Conservation (phyloP, 2,797 vertebrate genomes). For the Gymnoscopelus microlampas region DNA sequence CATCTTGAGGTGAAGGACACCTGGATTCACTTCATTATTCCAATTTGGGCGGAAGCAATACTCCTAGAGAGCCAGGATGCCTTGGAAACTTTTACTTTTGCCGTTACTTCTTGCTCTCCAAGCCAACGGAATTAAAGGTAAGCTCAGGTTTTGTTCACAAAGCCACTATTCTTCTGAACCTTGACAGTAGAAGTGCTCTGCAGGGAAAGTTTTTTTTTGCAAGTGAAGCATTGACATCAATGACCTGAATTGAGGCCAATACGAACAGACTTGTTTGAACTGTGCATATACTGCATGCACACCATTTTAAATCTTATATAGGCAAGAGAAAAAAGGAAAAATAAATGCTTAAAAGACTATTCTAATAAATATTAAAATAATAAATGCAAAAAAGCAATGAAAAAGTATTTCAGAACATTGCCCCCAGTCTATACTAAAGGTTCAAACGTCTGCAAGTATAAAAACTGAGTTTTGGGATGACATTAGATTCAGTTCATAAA, state of each 20-base stretch:
- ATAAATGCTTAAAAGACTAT: neutral
- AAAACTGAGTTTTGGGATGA: no score
- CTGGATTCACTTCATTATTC: constrained; percentile 29
- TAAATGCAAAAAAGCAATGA: no score
- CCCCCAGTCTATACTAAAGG: no score
- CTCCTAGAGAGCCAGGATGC: constrained; percentile 74
- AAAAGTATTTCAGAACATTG: no score
- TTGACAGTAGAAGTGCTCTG: neutral
- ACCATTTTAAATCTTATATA: neutral
- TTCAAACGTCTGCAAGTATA: no score
- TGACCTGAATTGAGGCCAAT: no score
- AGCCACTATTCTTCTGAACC: constrained; percentile 20
- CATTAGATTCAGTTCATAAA: no score
- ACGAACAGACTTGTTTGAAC: no score
- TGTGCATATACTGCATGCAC: no score
- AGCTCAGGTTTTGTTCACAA: constrained; percentile 50
- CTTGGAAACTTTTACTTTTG: constrained; percentile 78
- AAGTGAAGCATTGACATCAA: neutral
- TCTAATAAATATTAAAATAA: neutral
- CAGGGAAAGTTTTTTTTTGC: neutral
- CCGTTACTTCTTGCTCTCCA: constrained; percentile 79
- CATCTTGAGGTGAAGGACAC: constrained; percentile 53
- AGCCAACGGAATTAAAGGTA: constrained; percentile 85
- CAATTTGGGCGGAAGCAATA: constrained; percentile 11
- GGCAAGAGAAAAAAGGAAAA: no score